Evolutionary conservation across 2,888 invertebrate genomes (phyloP).

Genomic region (Rosalia funebris): DNA sequence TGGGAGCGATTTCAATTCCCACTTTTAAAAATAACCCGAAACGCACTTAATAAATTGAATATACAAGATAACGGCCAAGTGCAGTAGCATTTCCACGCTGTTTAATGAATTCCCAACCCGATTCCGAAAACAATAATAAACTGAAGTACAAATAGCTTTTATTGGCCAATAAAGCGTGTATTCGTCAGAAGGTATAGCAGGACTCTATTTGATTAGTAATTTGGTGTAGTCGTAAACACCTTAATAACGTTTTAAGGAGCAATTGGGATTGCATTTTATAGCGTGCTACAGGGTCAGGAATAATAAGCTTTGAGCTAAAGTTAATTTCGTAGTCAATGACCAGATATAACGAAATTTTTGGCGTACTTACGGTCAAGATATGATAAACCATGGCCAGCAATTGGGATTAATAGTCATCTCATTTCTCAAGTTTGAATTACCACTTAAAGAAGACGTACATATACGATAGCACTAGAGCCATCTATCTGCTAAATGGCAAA

Average conservation of each 20-base stretch:
- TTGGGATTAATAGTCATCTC: too few species aligned
- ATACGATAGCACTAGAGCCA: too few species aligned
- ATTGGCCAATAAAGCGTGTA: slow-evolving; percentile 2
- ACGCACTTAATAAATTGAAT: background rate
- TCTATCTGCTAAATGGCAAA: too few species aligned
- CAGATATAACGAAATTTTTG: too few species aligned
- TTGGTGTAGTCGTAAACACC: background rate
- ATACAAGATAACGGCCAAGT: background rate
- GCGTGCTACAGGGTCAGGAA: too few species aligned
- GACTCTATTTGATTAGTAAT: background rate
- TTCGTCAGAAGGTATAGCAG: background rate
- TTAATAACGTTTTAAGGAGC: background rate
- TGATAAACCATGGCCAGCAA: too few species aligned
- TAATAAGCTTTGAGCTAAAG: too few species aligned
- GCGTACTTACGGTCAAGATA: too few species aligned
- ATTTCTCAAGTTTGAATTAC: too few species aligned
- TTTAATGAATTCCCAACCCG: slow-evolving; percentile 7
- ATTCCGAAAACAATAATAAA: slow-evolving; percentile 4
- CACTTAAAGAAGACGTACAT: too few species aligned
- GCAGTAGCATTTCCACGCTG: background rate
- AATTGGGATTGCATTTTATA: too few species aligned
- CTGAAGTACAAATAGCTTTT: slow-evolving; percentile 9
- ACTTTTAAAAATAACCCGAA: background rate
- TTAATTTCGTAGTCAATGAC: too few species aligned
- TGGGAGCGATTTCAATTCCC: background rate